phyloP scores from a whole-genome alignment of 2,113 vertebrate genomes.

The Daphoenositta chrysoptera region DNA sequence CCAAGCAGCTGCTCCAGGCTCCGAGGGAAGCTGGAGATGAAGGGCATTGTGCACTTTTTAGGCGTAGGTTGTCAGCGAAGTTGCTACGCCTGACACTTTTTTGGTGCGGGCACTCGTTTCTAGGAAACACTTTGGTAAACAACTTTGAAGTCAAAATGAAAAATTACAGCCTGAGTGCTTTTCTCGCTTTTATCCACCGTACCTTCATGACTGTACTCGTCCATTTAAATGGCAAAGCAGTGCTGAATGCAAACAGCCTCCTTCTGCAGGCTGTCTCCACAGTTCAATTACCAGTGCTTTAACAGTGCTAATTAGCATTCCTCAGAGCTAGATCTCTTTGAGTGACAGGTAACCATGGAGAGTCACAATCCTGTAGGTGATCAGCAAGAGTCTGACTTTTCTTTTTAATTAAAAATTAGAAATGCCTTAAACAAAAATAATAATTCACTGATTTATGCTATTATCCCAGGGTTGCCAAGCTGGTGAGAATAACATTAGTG shows the following conservation, averaged over 20 bases:
- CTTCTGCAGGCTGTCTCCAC: slow-evolving; percentile 54
- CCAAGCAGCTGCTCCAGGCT: neutral
- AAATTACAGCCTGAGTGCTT: slow-evolving; percentile 58
- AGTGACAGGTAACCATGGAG: slow-evolving; percentile 81
- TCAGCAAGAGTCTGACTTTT: slow-evolving; percentile 65
- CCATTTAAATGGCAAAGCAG: slow-evolving; percentile 52
- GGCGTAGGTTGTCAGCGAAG: neutral
- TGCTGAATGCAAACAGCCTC: slow-evolving; percentile 48
- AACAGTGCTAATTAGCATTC: slow-evolving; percentile 76
- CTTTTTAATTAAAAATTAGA: slow-evolving; percentile 77
- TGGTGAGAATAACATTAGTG: slow-evolving; percentile 26
- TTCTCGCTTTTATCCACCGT: slow-evolving; percentile 17
- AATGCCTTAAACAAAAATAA: slow-evolving; percentile 70
- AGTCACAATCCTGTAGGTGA: slow-evolving; percentile 71
- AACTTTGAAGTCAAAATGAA: slow-evolving; percentile 40
- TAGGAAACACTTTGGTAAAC: slow-evolving; percentile 55
- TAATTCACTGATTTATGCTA: slow-evolving; percentile 52
- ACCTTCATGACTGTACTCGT: slow-evolving; percentile 15
- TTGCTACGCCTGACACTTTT: neutral
- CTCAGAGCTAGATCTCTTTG: slow-evolving; percentile 68
- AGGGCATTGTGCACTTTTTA: neutral
- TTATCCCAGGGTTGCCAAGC: slow-evolving; percentile 58
- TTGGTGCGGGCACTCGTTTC: neutral
- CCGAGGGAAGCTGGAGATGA: neutral
- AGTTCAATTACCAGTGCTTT: slow-evolving; percentile 67